Evolutionary conservation across 2,113 vertebrate species (phyloP), one percentile per base, ranked within the genome.

Genomic region (Plestiodon gilberti): DNA sequence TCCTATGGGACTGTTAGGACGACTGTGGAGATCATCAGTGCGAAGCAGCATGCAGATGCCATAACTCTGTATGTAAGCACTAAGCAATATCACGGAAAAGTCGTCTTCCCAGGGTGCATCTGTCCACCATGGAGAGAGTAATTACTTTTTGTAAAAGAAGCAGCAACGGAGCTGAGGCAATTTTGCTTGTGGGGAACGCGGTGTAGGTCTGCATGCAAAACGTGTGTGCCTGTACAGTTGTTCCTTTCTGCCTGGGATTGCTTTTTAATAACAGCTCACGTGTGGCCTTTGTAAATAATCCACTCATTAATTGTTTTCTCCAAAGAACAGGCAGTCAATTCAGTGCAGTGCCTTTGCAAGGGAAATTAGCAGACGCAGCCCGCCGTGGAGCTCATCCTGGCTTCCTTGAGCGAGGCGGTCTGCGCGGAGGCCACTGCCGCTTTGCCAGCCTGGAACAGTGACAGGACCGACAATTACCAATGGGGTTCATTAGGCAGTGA

Each of bases 301-400:
- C 55, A 69, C 40, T 90, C 84, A 90, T 85, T 78, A 84, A 55
- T 78, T 67, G 33, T 75, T 88, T 88, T 33, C 67, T 79, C 4
- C 2, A 90, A 70, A 35, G 33, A 90, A 84, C 75, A 87, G 73
- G 64, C 22, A 81, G 88, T 89, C 55, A 81, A 73, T 92, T 93
- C 92, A 93, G 91, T 84, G 81, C 74, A 78, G 59, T 57, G 14
- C 91, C n/a, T 89, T 94, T 87, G 25, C 52, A 88, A 89, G 80
- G 61, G 74, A 90, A 89, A 91, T 88, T 92, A 89, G 14, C 88
- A 91, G 89, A 83, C 91, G 84, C 73, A 89, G 86, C 92, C 89
- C 87, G 83, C 89, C 79, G 65, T 69, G 43, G 38, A 85, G 69
- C 38, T 74, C n/a, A 71, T 61, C 85, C 6, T 69, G 85, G 65